These are phyloP conservation scores for Palythoa caribaeorum DNA, from an alignment of 92 coral and sea anemone genomes.

Conservation along the genomic window DNA sequence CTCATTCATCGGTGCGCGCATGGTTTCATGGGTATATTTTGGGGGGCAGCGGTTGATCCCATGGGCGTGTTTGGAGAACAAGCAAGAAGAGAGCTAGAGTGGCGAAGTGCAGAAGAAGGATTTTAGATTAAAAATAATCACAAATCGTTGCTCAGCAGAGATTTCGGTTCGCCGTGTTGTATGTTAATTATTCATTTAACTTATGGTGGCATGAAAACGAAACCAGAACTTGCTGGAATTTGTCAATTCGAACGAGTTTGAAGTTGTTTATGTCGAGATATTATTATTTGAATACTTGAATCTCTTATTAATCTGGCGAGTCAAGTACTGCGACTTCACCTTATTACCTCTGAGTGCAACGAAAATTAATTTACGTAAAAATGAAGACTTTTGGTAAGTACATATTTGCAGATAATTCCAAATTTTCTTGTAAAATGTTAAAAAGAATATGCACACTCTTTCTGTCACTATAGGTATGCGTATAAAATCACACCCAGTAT, in stretches of 20 bases:
- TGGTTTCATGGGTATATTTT: conserved; percentile 64
- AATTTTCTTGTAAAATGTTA: too few relatives aligned
- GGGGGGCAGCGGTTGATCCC: conserved; percentile 56
- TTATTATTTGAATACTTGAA: too few relatives aligned
- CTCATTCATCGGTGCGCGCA: conserved; percentile 54
- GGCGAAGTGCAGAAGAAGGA: background rate
- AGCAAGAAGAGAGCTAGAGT: background rate
- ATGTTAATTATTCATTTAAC: too few relatives aligned
- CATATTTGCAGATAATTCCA: too few relatives aligned
- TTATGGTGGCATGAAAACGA: background rate
- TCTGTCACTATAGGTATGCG: too few relatives aligned
- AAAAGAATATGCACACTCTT: too few relatives aligned
- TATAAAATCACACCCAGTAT: too few relatives aligned
- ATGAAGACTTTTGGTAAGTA: too few relatives aligned
- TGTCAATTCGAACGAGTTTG: background rate
- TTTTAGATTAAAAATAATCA: background rate
- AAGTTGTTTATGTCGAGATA: background rate
- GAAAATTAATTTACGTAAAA: too few relatives aligned
- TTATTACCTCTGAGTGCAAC: too few relatives aligned
- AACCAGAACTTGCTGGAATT: background rate
- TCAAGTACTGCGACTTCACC: too few relatives aligned
- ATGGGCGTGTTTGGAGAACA: background rate
- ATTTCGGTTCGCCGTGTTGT: background rate
- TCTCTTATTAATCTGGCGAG: too few relatives aligned
- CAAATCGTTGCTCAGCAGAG: background rate